Evolutionary conservation across 2,888 invertebrate species (phyloP).

Genomic region (Temnothorax unifasciatus): DNA sequence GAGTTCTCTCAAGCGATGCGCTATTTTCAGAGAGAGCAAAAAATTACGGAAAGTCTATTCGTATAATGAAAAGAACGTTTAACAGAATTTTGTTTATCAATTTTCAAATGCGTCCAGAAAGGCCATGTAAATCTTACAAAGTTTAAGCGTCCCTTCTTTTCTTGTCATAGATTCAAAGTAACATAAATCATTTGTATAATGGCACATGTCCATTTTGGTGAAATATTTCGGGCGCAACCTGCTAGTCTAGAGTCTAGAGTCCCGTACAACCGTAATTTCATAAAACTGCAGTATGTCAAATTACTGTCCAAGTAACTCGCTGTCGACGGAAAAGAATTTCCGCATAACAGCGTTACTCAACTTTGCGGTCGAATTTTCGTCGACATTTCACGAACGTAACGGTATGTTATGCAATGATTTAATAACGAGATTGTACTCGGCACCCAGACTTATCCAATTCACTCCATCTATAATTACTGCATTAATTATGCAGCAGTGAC

Average conservation of each 20-base stretch:
- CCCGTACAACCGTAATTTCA: slow-evolving; percentile 33
- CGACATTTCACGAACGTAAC: slow-evolving; percentile 8
- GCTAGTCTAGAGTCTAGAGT: slow-evolving; percentile 11
- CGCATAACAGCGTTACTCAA: slow-evolving; percentile 41
- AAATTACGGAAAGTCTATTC: slow-evolving; percentile 22
- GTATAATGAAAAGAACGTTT: not conserved
- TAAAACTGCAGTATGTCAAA: slow-evolving; percentile 55
- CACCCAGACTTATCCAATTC: not conserved
- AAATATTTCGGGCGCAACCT: slow-evolving; percentile 27
- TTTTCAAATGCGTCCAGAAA: not conserved
- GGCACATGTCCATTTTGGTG: slow-evolving; percentile 39
- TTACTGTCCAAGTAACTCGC: slow-evolving; percentile 49
- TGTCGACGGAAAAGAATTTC: slow-evolving; percentile 46
- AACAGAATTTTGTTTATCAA: not conserved
- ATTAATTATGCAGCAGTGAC: not conserved
- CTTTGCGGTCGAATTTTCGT: slow-evolving; percentile 25
- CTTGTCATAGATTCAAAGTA: not conserved
- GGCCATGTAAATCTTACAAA: not conserved
- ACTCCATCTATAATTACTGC: not conserved
- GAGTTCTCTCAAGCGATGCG: not conserved
- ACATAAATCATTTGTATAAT: slow-evolving; percentile 20
- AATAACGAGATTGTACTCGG: not conserved
- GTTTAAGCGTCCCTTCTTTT: not conserved
- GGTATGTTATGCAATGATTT: slow-evolving; percentile 34
- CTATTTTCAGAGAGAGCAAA: slow-evolving; percentile 10